Percentiles rank a stretch among this genome's conserved stretches.
phyloP scores from a whole-genome alignment of 2,888 invertebrate species.

The Rosalia funebris region DNA sequence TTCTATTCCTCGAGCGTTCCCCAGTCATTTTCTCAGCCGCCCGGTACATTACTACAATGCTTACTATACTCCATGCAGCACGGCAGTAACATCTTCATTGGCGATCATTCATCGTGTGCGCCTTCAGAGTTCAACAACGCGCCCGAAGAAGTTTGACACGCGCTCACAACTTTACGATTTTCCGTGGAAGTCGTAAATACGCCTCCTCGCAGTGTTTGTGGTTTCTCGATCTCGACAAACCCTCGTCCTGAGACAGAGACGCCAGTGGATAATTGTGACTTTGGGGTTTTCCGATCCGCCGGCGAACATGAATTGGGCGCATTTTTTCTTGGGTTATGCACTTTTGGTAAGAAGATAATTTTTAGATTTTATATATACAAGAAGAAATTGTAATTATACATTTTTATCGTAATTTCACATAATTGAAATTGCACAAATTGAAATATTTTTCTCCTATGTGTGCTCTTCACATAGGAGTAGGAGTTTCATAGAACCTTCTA shows the following conservation, averaged over 20 bases:
- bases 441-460: no score
- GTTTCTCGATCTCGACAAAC: background rate
- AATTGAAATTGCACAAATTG: background rate
- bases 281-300: conserved; percentile 7
- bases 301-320: conserved; percentile 29
- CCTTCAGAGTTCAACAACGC: conserved; percentile 45
- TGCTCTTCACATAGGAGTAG: no score
- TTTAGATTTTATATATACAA: background rate
- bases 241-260: background rate
- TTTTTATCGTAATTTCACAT: background rate
- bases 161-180: conserved; percentile 19
- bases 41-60: conserved; percentile 37
- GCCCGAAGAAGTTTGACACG: conserved; percentile 38
- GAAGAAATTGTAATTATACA: no score
- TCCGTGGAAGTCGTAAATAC: conserved; percentile 1
- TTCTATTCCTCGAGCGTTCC: no score
- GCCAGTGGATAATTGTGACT: conserved; percentile 4
- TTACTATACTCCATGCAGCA: conserved; percentile 43
- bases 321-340: conserved; percentile 22
- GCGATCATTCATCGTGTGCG: conserved; percentile 53
- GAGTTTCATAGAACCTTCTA: no score
- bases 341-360: conserved; percentile 32
- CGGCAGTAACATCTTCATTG: conserved; percentile 48
- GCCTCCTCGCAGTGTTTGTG: conserved; percentile 4
- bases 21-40: conserved; percentile 21